These are phyloP conservation scores for Diabrotica undecimpunctata DNA, from an alignment of 1,140 invertebrate genomes.

Conservation along the genomic window DNA sequence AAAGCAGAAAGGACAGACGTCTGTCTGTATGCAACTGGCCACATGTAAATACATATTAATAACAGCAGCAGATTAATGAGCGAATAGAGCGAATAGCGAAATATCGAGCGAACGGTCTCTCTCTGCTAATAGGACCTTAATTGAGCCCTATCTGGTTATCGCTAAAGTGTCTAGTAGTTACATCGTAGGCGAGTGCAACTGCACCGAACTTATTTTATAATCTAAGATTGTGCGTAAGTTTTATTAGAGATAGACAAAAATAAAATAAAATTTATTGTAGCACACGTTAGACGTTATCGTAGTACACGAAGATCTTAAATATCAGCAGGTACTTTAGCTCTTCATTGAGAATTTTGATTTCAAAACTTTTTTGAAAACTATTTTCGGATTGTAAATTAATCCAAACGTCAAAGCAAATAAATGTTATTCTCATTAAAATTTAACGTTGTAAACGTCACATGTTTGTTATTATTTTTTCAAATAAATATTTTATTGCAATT, in stretches of 20 bases:
- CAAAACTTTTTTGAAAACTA: too few species aligned
- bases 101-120: neutral
- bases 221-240: neutral
- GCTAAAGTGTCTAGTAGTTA: slow-evolving; percentile 9
- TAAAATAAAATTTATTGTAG: neutral
- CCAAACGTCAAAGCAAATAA: too few species aligned
- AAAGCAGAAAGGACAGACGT: slow-evolving; percentile 12
- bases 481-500: too few species aligned
- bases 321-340: too few species aligned
- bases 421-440: too few species aligned
- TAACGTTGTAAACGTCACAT: too few species aligned
- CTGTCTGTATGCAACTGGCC: slow-evolving; percentile 25
- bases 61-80: slow-evolving; percentile 30
- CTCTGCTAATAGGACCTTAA: slow-evolving; percentile 26
- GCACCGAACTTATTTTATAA: neutral
- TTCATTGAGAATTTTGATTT: too few species aligned
- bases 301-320: too few species aligned
- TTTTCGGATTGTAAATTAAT: too few species aligned
- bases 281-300: too few species aligned
- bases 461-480: too few species aligned
- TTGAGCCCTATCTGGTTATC: slow-evolving; percentile 29
- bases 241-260: neutral
- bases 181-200: neutral
- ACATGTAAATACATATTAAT: slow-evolving; percentile 32
- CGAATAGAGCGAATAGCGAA: slow-evolving; percentile 11